These are phyloP conservation scores for Lates japonicus DNA, from an alignment of 2,797 vertebrate species.

Conservation along the genomic window DNA sequence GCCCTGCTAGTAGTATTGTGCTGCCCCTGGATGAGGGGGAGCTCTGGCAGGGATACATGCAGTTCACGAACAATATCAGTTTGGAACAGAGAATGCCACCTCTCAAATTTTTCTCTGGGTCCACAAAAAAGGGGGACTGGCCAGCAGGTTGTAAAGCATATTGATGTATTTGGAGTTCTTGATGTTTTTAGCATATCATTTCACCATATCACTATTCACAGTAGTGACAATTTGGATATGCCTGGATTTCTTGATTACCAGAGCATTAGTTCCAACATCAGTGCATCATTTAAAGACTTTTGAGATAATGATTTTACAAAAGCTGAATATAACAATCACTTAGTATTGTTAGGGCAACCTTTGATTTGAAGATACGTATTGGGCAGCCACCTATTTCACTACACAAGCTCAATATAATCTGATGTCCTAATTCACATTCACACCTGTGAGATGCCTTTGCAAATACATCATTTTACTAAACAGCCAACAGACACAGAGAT, in stretches of 20 bases:
- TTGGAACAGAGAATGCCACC: slow-evolving; percentile 55
- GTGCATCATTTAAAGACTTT: neutral
- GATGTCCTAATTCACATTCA: slow-evolving; percentile 3
- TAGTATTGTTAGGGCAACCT: neutral
- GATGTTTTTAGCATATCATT: neutral
- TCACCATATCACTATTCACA: slow-evolving; percentile 15
- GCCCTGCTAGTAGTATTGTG: slow-evolving; percentile 62
- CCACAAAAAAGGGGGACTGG: slow-evolving; percentile 22
- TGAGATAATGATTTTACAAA: neutral
- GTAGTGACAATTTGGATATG: slow-evolving; percentile 9
- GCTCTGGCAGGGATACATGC: slow-evolving; percentile 45
- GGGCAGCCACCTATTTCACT: neutral
- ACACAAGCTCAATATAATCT: neutral
- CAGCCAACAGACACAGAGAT: slow-evolving; percentile 25
- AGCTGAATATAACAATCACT: neutral
- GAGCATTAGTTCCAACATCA: neutral
- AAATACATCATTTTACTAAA: slow-evolving; percentile 25
- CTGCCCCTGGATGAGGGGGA: slow-evolving; percentile 48
- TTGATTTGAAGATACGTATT: neutral
- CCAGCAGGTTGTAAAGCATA: slow-evolving; percentile 66
- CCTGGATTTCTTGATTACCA: slow-evolving; percentile 25
- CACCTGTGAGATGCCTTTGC: slow-evolving; percentile 16
- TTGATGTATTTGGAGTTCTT: slow-evolving; percentile 49
- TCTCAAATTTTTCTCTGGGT: slow-evolving; percentile 65
- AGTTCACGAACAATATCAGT: slow-evolving; percentile 57